Percentiles rank a stretch among this genome's conserved stretches.
These are phyloP conservation scores for Cantharis rufa DNA, from an alignment of 2,888 invertebrate species.

Conservation along the genomic window DNA sequence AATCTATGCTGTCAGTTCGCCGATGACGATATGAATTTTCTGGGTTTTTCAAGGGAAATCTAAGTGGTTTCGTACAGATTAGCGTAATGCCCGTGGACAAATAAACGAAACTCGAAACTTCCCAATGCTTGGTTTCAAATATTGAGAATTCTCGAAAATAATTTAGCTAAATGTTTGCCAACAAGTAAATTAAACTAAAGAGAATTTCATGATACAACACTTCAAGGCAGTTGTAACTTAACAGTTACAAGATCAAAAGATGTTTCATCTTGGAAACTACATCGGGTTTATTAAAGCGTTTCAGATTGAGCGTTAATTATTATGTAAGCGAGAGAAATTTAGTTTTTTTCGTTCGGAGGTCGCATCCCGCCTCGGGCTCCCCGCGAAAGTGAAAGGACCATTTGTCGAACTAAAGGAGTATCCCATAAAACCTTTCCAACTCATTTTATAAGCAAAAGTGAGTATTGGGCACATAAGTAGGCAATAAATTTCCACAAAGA, in stretches of 20 bases:
- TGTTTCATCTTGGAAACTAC: not conserved
- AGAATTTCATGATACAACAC: not conserved
- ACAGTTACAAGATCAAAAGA: not conserved
- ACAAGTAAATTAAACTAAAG: not conserved
- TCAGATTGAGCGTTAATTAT: not conserved
- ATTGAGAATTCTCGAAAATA: not conserved
- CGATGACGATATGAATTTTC: too few species aligned
- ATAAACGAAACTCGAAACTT: not conserved
- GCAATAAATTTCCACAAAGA: not conserved
- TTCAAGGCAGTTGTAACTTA: not conserved
- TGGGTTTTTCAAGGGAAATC: too few species aligned
- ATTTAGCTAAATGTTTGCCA: not conserved
- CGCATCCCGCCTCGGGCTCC: not conserved
- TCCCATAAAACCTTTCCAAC: not conserved
- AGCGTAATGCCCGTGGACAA: too few species aligned
- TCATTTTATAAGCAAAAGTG: conserved; percentile 4
- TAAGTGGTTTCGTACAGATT: too few species aligned
- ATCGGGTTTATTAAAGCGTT: not conserved
- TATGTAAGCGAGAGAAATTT: not conserved
- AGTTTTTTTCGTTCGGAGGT: not conserved
- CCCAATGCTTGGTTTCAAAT: not conserved
- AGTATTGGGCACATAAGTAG: conserved; percentile 4
- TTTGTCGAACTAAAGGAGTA: not conserved
- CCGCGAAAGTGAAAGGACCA: not conserved
- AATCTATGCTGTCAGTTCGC: too few species aligned